These are phyloP conservation scores for Aphelinus atriplicis DNA, from an alignment of 1,140 invertebrate genomes.

Conservation along the genomic window DNA sequence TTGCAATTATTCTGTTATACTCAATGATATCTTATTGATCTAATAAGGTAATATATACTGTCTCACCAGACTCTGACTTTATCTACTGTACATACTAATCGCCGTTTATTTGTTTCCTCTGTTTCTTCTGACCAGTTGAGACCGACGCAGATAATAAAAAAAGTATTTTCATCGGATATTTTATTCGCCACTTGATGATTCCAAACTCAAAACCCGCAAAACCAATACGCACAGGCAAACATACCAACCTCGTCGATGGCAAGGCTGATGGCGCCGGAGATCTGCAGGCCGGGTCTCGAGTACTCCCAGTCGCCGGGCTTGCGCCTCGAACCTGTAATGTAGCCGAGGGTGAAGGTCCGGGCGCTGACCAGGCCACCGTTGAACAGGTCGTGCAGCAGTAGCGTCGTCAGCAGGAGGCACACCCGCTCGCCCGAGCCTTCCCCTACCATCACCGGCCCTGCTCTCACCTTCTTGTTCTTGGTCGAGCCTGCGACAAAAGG, in stretches of 20 bases:
- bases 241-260: slow-evolving; percentile 74
- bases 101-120: too few relatives aligned
- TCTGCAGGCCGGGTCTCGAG: slow-evolving; percentile 76
- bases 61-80: too few relatives aligned
- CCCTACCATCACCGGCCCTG: slow-evolving; percentile 47
- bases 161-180: too few relatives aligned
- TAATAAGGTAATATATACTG: too few relatives aligned
- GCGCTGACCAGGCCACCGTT: slow-evolving; percentile 44
- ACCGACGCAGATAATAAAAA: too few relatives aligned
- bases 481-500: too few relatives aligned
- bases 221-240: slow-evolving; percentile 1
- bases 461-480: too few relatives aligned
- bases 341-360: slow-evolving; percentile 74
- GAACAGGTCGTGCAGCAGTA: slow-evolving; percentile 44
- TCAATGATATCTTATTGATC: too few relatives aligned
- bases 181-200: too few relatives aligned
- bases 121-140: too few relatives aligned
- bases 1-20: too few relatives aligned
- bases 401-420: slow-evolving; percentile 52
- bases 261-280: slow-evolving; percentile 86
- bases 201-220: not conserved
- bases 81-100: too few relatives aligned
- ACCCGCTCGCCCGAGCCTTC: slow-evolving; percentile 38
- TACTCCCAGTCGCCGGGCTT: slow-evolving; percentile 80
- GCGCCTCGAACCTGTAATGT: slow-evolving; percentile 81